phyloP scores from a whole-genome alignment of 2,797 vertebrate genomes.

The Malacoctenus gilli region DNA sequence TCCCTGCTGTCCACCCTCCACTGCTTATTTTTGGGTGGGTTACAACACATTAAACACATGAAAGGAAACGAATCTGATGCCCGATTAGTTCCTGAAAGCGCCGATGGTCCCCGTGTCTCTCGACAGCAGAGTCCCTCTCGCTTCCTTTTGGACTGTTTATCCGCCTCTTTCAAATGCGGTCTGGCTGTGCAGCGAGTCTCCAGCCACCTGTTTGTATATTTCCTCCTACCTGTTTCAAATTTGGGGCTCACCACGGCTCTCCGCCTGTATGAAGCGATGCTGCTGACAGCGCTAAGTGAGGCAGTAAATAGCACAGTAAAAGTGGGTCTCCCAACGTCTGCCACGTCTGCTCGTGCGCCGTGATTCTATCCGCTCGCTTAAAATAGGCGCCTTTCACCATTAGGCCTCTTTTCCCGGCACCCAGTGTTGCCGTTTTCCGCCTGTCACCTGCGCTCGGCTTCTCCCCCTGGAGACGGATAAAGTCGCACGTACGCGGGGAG shows the following conservation, averaged over 20 bases:
- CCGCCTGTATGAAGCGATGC: conserved; percentile 3
- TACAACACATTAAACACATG: not conserved
- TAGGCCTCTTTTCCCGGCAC: conserved; percentile 7
- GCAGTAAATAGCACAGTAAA: conserved; percentile 37
- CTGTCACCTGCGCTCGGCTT: conserved; percentile 6
- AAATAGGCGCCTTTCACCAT: conserved; percentile 25
- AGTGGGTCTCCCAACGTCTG: conserved; percentile 37
- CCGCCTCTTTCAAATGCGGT: conserved; percentile 16
- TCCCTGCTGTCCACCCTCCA: too few species aligned
- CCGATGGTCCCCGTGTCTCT: not conserved
- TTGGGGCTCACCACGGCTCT: conserved; percentile 13
- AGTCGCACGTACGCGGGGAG: not conserved
- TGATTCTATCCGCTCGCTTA: conserved; percentile 21
- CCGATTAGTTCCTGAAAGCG: not conserved
- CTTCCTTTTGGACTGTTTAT: conserved; percentile 1
- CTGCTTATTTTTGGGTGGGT: not conserved
- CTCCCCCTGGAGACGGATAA: too few species aligned
- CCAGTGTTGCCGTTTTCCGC: conserved; percentile 7
- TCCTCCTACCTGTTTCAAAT: conserved; percentile 22
- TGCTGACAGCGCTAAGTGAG: conserved; percentile 49
- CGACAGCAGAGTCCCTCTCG: too few species aligned
- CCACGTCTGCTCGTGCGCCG: conserved; percentile 21
- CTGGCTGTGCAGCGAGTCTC: conserved; percentile 8
- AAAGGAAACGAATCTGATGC: not conserved
- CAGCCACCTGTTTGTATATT: conserved; percentile 36